Conservation (phyloP, 2,888 invertebrate species). For the Lampropteryx suffumata region DNA sequence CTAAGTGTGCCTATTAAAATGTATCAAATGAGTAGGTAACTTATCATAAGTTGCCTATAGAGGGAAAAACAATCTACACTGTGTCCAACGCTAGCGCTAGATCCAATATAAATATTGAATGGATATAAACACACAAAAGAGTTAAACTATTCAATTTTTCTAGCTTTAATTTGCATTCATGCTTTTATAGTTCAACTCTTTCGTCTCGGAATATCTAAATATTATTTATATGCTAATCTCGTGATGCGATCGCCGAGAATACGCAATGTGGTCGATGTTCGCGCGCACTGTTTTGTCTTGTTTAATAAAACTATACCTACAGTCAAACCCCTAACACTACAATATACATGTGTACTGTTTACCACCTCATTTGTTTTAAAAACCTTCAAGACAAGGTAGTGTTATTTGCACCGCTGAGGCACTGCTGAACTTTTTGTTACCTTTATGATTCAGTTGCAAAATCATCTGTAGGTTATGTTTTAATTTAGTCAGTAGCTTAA, state of each 20-base stretch:
- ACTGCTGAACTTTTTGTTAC: slow-evolving; percentile 63
- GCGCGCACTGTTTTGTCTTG: slow-evolving; percentile 69
- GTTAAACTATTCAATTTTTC: slow-evolving; percentile 30
- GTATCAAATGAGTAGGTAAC: neutral
- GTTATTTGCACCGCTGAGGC: slow-evolving; percentile 68
- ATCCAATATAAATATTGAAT: neutral
- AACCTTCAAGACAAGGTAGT: slow-evolving; percentile 58
- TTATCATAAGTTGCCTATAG: too few species aligned
- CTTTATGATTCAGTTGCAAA: slow-evolving; percentile 64
- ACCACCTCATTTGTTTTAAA: slow-evolving; percentile 10
- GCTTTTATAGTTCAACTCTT: slow-evolving; percentile 44
- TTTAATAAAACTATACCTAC: neutral
- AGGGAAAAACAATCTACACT: too few species aligned
- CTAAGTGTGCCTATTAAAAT: too few species aligned
- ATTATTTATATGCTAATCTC: slow-evolving; percentile 4
- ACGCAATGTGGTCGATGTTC: slow-evolving; percentile 68
- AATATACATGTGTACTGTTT: slow-evolving; percentile 14
- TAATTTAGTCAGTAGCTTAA: slow-evolving; percentile 34
- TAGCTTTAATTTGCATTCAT: slow-evolving; percentile 44
- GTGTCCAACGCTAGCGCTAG: neutral
- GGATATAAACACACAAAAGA: slow-evolving; percentile 32
- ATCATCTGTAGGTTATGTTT: slow-evolving; percentile 47
- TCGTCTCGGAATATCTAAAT: slow-evolving; percentile 26
- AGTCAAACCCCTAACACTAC: slow-evolving; percentile 5
- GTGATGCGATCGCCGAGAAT: slow-evolving; percentile 58